Conservation (phyloP, 2,888 invertebrate genomes). For the Drosophila atroscutellata region DNA sequence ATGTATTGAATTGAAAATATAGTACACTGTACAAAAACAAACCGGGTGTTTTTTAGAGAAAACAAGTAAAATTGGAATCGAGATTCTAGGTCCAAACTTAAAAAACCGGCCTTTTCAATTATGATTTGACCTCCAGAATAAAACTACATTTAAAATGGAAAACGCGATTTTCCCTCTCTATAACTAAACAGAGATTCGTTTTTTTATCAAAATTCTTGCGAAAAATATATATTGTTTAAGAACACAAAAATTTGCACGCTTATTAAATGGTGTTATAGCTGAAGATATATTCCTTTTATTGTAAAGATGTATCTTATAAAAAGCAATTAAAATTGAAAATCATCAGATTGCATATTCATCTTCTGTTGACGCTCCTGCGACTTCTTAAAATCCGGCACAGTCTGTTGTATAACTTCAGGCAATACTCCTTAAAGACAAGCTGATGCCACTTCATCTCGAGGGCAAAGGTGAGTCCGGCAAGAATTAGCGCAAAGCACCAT, state of each 20-base stretch:
- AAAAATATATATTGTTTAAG: background rate
- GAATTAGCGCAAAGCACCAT: constrained; percentile 68
- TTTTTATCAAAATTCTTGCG: background rate
- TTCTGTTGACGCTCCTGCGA: constrained; percentile 18
- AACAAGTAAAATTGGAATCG: background rate
- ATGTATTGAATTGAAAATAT: background rate
- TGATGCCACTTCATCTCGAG: constrained; percentile 68
- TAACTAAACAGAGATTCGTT: too few species aligned
- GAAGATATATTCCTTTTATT: background rate
- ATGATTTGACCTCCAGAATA: background rate
- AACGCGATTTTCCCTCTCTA: background rate
- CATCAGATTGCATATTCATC: background rate
- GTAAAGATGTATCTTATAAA: background rate
- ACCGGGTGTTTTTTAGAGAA: background rate
- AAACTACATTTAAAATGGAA: background rate
- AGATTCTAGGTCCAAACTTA: too few species aligned
- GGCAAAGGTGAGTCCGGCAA: constrained; percentile 62
- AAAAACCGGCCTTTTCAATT: too few species aligned
- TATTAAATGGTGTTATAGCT: background rate
- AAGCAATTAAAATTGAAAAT: background rate
- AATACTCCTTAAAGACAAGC: background rate
- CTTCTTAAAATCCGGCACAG: background rate
- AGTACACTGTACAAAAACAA: background rate
- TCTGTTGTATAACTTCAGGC: background rate
- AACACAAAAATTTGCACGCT: background rate